phyloP scores from a whole-genome alignment of 2,888 invertebrate genomes.

The Crematogaster levior region DNA sequence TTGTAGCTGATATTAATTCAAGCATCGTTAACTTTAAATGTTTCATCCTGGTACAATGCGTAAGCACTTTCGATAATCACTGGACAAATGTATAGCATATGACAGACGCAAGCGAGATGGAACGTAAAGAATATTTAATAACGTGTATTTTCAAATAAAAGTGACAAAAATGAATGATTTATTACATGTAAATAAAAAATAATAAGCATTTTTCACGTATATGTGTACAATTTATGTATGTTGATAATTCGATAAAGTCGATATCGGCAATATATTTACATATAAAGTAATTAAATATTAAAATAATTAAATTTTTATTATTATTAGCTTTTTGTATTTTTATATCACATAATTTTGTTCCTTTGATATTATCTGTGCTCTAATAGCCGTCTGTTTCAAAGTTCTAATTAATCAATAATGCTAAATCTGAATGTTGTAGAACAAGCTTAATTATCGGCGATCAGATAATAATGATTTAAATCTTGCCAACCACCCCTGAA shows the following conservation, averaged over 20 bases:
- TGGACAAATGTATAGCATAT: neutral
- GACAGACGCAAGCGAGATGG: neutral
- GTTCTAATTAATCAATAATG: constrained; percentile 35
- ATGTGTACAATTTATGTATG: neutral
- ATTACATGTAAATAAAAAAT: neutral
- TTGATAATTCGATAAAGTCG: neutral
- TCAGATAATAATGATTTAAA: constrained; percentile 31
- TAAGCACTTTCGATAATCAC: neutral
- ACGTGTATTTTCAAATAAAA: neutral
- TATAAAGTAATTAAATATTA: neutral
- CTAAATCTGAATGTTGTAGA: neutral
- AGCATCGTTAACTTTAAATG: constrained; percentile 4
- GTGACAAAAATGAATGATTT: neutral
- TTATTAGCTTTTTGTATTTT: neutral
- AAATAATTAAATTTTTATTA: neutral
- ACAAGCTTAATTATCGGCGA: constrained; percentile 38
- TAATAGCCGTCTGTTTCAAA: neutral
- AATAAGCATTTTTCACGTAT: neutral
- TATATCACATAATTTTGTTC: neutral
- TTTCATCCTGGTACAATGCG: neutral
- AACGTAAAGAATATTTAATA: neutral
- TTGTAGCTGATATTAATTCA: constrained; percentile 2
- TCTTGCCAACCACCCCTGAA: neutral
- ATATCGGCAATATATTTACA: neutral
- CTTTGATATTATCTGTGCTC: neutral